Evolutionary conservation across 2,888 invertebrate genomes (phyloP).

Genomic region (Drosophila basisetae): DNA sequence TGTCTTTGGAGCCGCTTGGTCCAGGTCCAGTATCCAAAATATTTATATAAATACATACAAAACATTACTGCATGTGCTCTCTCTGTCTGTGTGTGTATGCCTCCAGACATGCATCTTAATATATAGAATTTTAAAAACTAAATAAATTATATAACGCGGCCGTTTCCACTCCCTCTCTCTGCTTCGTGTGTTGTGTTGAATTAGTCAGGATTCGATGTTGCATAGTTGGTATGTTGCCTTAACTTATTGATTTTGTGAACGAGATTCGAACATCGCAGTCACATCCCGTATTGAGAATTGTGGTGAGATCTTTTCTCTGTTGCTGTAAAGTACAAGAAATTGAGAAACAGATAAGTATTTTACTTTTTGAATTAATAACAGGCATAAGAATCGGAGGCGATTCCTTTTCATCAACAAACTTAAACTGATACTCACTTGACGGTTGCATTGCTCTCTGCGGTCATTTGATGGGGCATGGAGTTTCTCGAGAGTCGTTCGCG

Average conservation of each 20-base stretch:
- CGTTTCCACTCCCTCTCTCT: slow-evolving; percentile 21
- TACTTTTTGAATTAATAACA: not conserved
- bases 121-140: slow-evolving; percentile 62
- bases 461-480: slow-evolving; percentile 52
- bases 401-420: not conserved
- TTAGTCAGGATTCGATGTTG: slow-evolving; percentile 52
- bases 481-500: slow-evolving; percentile 68
- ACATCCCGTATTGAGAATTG: slow-evolving; percentile 92
- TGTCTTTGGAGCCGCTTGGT: slow-evolving; percentile 74
- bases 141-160: slow-evolving; percentile 70
- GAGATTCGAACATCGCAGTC: slow-evolving; percentile 93
- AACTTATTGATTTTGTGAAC: slow-evolving; percentile 86
- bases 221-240: slow-evolving; percentile 50
- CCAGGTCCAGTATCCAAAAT: slow-evolving; percentile 49
- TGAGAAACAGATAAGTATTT: not conserved
- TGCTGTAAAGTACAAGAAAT: slow-evolving; percentile 85
- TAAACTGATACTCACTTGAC: slow-evolving; percentile 50
- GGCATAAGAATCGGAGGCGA: not conserved
- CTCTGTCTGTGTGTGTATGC: slow-evolving; percentile 13
- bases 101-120: slow-evolving; percentile 38
- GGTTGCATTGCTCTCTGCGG: slow-evolving; percentile 56
- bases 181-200: slow-evolving; percentile 9
- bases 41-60: slow-evolving; percentile 25
- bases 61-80: slow-evolving; percentile 5
- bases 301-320: slow-evolving; percentile 89